Base-by-base conservation (phyloP, 2,113 vertebrate species). In the Nycticebus coucang region DNA sequence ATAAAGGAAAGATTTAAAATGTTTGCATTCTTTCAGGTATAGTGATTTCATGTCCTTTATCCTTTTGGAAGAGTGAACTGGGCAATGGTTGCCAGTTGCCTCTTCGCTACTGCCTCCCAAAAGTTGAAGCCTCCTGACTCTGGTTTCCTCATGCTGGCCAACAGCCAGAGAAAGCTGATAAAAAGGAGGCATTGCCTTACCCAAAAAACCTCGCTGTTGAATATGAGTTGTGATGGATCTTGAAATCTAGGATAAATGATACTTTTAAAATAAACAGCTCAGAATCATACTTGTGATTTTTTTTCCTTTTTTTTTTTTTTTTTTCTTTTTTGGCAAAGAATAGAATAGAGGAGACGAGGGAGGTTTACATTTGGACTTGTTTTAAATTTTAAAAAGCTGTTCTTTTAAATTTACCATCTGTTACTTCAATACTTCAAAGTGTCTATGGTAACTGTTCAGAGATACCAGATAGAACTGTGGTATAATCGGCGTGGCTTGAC, bases 361-460 rank as follows among this genome's bases (percentile, higher is more conserved):
- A 96, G 84, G 84, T 96, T 96, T 97, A 97, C 97, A 96, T 97
- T 97, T 97, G 95, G 83, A 94, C 92, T 89, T 94, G 83, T 95
- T 96, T 98, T 91, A 98, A 97, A 95, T 79, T 92, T 96, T 97
- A 53, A 37, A 95, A 98, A 96, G 90, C 96, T 90, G n/a, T 97
- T 98, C 79, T 97, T 98, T 98, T 97, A 93, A 97, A 97, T 94
- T 24, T 96, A 89, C 19, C 97, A 98, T 97, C 97, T 98, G 96
- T 90, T 98, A 64, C 94, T 96, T 95, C 53, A 97, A 93, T 69
- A 89, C 64, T 95, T 97, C 83, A 59, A 97, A 92, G 97, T 87
- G 97, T 95, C 94, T 95, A 94, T 96, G 93, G 90, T 97, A 96
- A 96, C 79, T 92, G 78, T 91, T 78, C 7, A 59, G 89, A 55